phyloP scores from a whole-genome alignment of 2,797 vertebrate genomes.

The Diceros bicornis region DNA sequence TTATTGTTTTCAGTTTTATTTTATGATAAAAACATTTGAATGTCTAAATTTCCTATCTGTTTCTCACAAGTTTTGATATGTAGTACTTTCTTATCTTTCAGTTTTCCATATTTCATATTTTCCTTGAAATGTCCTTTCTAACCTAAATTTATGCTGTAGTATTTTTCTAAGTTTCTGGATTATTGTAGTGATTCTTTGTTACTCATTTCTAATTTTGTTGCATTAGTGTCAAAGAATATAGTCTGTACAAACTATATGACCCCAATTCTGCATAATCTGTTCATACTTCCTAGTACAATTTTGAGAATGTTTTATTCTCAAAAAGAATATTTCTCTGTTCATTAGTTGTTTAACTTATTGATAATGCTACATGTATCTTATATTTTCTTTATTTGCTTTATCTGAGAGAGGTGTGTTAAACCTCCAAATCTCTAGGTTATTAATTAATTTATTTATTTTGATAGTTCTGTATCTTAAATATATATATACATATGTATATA shows the following conservation, averaged over 20 bases:
- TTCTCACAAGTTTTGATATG: neutral
- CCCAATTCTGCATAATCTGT: constrained; percentile 12
- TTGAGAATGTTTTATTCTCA: neutral
- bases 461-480: neutral
- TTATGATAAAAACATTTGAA: neutral
- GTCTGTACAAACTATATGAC: neutral
- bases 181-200: neutral
- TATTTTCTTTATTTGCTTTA: constrained; percentile 18
- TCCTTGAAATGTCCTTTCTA: neutral
- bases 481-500: neutral
- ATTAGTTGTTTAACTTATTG: neutral
- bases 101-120: neutral
- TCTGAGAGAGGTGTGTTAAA: neutral
- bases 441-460: neutral
- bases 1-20: neutral
- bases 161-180: neutral
- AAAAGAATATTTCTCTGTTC: neutral
- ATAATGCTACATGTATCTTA: neutral
- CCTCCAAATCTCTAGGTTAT: neutral
- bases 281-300: neutral
- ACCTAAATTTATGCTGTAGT: neutral
- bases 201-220: constrained; percentile 7
- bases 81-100: neutral
- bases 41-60: neutral
- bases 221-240: neutral